phyloP scores from a whole-genome alignment of 2,113 vertebrate genomes.

The Stigmatopora nigra region DNA sequence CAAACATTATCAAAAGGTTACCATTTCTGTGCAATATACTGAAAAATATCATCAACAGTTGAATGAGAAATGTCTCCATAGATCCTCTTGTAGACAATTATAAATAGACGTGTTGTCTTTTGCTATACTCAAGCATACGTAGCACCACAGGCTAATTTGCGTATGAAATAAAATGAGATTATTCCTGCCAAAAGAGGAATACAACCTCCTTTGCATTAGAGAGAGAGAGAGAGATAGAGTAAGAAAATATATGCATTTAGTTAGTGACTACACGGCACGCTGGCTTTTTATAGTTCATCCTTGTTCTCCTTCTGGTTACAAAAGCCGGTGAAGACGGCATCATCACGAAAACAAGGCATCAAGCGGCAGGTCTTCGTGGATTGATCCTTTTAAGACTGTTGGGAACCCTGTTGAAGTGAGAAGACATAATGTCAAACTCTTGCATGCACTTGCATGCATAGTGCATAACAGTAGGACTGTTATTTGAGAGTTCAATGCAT shows the following conservation, averaged over 20 bases:
- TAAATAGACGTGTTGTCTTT: constrained; percentile 81
- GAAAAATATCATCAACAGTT: constrained; percentile 86
- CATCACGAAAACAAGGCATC: constrained; percentile 48
- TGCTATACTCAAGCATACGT: constrained; percentile 76
- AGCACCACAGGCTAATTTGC: constrained; percentile 87
- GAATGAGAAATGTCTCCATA: constrained; percentile 69
- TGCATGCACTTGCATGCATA: neutral
- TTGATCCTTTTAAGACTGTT: constrained; percentile 78
- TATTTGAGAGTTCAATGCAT: too few relatives aligned
- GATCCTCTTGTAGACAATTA: constrained; percentile 81
- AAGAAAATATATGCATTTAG: constrained; percentile 71
- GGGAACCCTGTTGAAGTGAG: constrained; percentile 78
- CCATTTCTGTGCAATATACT: constrained; percentile 78
- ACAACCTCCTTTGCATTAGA: constrained; percentile 85
- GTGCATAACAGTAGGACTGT: too few relatives aligned
- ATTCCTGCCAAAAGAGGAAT: constrained; percentile 79
- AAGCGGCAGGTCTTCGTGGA: constrained; percentile 30
- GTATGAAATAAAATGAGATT: constrained; percentile 71
- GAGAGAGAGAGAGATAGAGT: constrained; percentile 70
- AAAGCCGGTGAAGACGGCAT: constrained; percentile 56
- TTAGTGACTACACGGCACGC: constrained; percentile 71
- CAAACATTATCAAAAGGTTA: constrained; percentile 62
- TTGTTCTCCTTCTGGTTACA: constrained; percentile 33
- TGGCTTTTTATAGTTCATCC: constrained; percentile 51
- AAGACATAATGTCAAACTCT: neutral